Evolutionary conservation across 2,797 vertebrate genomes (phyloP), one percentile per base, ranked within the genome.

Genomic region (Phyllotis vaccarum): DNA sequence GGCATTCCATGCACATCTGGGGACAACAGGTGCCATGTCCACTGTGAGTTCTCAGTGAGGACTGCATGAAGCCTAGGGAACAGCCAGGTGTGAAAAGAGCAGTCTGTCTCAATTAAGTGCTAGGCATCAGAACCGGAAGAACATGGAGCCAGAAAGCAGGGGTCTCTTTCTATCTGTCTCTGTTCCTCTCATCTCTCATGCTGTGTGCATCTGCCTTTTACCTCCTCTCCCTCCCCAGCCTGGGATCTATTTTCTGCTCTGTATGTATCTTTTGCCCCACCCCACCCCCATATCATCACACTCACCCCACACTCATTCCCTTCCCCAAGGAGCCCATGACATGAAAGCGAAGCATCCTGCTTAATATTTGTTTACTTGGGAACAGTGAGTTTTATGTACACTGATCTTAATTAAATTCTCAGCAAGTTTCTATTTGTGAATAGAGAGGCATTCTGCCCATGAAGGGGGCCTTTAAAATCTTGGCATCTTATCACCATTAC

Each of bases 381-480:
- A 97, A 94, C 87, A 95, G 87, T 82, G 93, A 96, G 97, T 90
- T 97, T 96, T 95, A 97, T 96, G 95, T 92, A 97, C 90, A 94
- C 96, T 93, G 91, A 87, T 98, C 96, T 95, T 97, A 97, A 97
- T 97, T 97, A 97, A 94, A 96, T 96, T 96, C 94, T 83, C 94
- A 91, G 94, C 78, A 81, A 96, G 96, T 94, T 97, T 95, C 99
- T 98, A 99, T 99, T 88, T 99, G 98, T 34, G 99, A 99, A 97
- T 99, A 99, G n/a, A 99, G 98, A 54, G 99, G 99, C 62, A 99
- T 98, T 97, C 98, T 99, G 37, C 99, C 99, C 94, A 62, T 99
- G 97, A 37, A 99, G 98, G 60, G 99, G 98, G 24, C 99, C 98
- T 89, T 98, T 98, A 60, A 99, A 98, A 85, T 99, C 99, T 24